Conservation (phyloP, 2,888 invertebrate genomes). For the Hipparchia sbordonii region DNA sequence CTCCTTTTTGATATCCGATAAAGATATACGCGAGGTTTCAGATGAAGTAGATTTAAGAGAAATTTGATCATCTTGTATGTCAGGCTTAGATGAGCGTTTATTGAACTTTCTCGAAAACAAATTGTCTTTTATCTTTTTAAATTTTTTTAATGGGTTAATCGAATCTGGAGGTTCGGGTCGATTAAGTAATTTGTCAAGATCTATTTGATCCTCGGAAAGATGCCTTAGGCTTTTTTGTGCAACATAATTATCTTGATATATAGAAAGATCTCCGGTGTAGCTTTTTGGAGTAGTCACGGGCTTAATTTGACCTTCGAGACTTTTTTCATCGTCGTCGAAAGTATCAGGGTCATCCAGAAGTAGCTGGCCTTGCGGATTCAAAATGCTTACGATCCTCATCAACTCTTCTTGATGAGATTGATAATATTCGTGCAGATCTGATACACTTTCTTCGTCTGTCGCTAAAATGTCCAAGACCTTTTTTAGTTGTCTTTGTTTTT, state of each 20-base stretch:
- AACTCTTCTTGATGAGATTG: conserved; percentile 71
- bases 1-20: conserved; percentile 70
- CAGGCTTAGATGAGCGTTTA: conserved; percentile 76
- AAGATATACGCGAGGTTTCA: conserved; percentile 72
- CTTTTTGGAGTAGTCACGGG: conserved; percentile 55
- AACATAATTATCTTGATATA: conserved; percentile 68
- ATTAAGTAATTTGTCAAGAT: conserved; percentile 75
- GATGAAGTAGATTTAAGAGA: conserved; percentile 80
- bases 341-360: conserved; percentile 67
- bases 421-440: conserved; percentile 71
- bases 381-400: conserved; percentile 63
- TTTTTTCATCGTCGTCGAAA: conserved; percentile 69
- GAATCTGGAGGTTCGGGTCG: conserved; percentile 72
- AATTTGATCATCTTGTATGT: conserved; percentile 78
- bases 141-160: conserved; percentile 75
- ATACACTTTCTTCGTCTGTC: conserved; percentile 70
- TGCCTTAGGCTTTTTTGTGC: conserved; percentile 67
- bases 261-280: conserved; percentile 62
- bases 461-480: conserved; percentile 85
- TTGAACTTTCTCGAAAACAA: conserved; percentile 85
- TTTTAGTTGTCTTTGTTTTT: conserved; percentile 73
- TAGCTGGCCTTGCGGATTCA: conserved; percentile 67
- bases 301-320: conserved; percentile 44
- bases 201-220: conserved; percentile 71
- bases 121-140: conserved; percentile 84